phyloP scores from a whole-genome alignment of 2,113 vertebrate genomes.

The Lycaon pictus region DNA sequence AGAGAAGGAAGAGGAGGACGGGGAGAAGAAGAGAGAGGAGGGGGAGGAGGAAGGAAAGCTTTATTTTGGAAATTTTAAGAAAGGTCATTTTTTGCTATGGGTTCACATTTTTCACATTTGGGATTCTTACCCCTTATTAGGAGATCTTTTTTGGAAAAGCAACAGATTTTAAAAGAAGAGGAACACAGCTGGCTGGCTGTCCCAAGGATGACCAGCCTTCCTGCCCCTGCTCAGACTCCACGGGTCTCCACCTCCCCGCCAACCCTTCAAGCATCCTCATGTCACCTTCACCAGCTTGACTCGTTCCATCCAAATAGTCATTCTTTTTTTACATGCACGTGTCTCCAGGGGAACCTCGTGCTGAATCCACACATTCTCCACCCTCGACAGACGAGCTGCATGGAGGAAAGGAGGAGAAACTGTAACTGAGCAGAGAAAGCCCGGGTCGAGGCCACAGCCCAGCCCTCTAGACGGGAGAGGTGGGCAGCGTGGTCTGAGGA shows the following conservation, averaged over 20 bases:
- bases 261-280: neutral
- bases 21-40: neutral
- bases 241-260: fast-evolving
- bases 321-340: neutral
- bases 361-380: neutral
- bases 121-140: neutral
- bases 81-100: neutral
- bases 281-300: neutral
- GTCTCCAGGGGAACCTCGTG: neutral
- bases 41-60: neutral
- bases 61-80: slow-evolving; percentile 27
- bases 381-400: neutral
- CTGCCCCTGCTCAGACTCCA: neutral
- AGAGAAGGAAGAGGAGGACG: no score
- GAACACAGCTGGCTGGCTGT: neutral
- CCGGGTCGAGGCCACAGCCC: neutral
- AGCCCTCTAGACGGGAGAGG: neutral
- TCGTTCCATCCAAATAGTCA: fast-evolving
- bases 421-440: neutral
- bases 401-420: neutral
- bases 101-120: neutral
- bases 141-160: neutral
- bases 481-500: neutral
- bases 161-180: neutral
- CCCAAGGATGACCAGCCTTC: neutral